Base-by-base conservation (phyloP, 2,797 vertebrate species). In the Garrulus glandarius region DNA sequence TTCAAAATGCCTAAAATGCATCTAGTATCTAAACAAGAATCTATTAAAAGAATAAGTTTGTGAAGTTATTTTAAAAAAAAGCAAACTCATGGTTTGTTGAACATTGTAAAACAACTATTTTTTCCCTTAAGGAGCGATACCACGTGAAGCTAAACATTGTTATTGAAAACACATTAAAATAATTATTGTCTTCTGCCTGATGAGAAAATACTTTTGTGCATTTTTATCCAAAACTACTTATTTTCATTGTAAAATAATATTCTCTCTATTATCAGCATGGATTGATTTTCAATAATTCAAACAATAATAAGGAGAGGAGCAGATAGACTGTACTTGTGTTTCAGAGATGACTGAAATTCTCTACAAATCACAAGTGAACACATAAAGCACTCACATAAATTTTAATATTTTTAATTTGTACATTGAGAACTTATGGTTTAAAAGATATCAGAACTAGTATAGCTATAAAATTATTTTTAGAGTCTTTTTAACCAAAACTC, bases 341-440 rank as follows among this genome's bases (percentile, higher is more conserved):
- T 84, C 27, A 46, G 32, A 85, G 27, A 59, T 32, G 39, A 32
- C 5, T 85, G 47, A 93, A 90, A 68, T 84, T 77, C 29, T 83
- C n/a, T 43, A 55, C 4, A 3, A 44, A 41, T 39, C 23, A 60
- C 11, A 68, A 64, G 23, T 4, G 6, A 29, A 67, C 20, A 82
- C 21, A 71, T 67, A 26, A 84, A 92, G 15, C 3, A 47, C 7
- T 78, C 20, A 53, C 15, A 57, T 83, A 34, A 69, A 49, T 71
- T 52, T 93, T 27, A 80, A 12, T 67, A 9, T 24, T 24, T 77
- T 90, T 71, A 69, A 55, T 80, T 83, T 11, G 0, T n/a, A 69
- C 37, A 55, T 9, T 21, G 15, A 82, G 19, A 93, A 87, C 34
- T 61, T 47, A 52, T 59, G 72, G 30, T 74, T 90, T 61, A 64